These are phyloP conservation scores for Leptosomus discolor DNA, from an alignment of 2,113 vertebrate species.

Conservation along the genomic window DNA sequence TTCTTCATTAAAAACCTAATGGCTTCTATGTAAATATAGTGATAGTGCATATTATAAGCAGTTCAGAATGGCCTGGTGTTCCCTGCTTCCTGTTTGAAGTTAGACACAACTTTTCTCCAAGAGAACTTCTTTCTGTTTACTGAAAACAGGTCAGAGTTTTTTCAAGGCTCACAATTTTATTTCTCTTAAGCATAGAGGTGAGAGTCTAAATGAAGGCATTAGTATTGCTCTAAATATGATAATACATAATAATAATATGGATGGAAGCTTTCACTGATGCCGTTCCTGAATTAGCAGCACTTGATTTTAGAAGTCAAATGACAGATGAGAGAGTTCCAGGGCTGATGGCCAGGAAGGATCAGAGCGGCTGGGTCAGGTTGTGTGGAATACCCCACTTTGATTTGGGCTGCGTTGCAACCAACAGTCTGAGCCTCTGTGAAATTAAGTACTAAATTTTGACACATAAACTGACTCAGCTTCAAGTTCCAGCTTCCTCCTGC, in stretches of 20 bases:
- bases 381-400: neutral
- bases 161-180: neutral
- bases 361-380: neutral
- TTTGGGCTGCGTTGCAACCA: neutral
- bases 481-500: neutral
- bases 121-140: neutral
- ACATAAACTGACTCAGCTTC: neutral
- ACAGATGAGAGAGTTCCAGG: neutral
- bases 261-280: neutral
- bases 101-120: neutral
- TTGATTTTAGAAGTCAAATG: neutral
- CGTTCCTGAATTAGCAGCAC: neutral
- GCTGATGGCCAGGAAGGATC: neutral
- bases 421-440: neutral
- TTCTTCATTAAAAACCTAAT: neutral
- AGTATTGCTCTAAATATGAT: neutral
- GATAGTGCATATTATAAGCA: neutral
- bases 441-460: neutral
- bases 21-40: neutral
- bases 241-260: neutral
- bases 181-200: neutral
- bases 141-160: neutral
- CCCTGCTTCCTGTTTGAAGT: neutral
- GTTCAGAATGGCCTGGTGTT: neutral
- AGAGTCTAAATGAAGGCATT: neutral